Base-by-base conservation (phyloP, 2,888 invertebrate species). In the Strigamia transsilvanica region DNA sequence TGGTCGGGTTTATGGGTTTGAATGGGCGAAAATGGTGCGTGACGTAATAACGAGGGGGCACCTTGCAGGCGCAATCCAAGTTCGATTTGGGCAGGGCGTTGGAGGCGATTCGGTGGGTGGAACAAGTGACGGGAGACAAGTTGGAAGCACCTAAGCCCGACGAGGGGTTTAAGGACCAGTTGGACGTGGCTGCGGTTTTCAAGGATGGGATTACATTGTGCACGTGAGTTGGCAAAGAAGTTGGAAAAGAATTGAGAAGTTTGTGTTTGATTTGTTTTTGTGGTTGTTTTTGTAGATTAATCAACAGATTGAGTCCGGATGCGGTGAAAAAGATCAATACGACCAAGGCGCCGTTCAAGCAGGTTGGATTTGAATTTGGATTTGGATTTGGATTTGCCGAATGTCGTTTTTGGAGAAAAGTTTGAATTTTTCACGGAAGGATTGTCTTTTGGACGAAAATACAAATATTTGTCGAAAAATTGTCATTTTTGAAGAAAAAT, bases 141-240 rank as follows among this genome's bases (percentile, higher is more conserved):
- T 83, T 88, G 61, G 87, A 87, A 46, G 84, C 86, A 73, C 86
- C 87, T 18, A 85, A 85, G 56, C 85, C 85, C 27, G 85, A 85
- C 5, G 85, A 86, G 81, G 86, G 87, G 56, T 85, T 89, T 83
- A 85, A 87, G 85, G 86, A 88, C 85, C 86, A 88, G 61, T 85
- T 87, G 9, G 89, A 90, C 83, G 89, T 90, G 83, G 88, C 88
- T 18, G 87, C 87, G 21, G 87, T 87, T 12, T 86, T 90, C 32
- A 89, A 89, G 85, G 89, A 90, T 85, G 90, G 90, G 42, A 86
- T 88, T 27, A 87, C 87, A 73, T 86, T 90, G 21, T 90, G 90
- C 88, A 86, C 87, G 89, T 89, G 86, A 87, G 88, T 66, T 34
- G 27, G 15, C 34, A 56, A 12, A n/a, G 7, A n/a, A 5, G 15